phyloP scores from a whole-genome alignment of 2,888 invertebrate genomes.

The Geotrupes spiniger region DNA sequence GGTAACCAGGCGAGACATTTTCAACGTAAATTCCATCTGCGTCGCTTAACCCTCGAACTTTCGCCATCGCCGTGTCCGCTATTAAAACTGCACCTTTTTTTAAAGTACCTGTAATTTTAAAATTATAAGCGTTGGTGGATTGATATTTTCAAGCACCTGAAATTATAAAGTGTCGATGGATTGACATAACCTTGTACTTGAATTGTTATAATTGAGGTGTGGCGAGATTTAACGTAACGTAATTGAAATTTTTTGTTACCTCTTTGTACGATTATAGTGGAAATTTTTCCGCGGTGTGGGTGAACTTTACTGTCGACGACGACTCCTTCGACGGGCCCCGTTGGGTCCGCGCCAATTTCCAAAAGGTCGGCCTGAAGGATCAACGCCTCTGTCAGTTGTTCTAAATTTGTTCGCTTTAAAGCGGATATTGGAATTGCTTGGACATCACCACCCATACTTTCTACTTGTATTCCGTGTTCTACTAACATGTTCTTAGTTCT shows the following conservation, averaged over 20 bases:
- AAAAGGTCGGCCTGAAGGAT: slow-evolving; percentile 81
- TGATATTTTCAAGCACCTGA: not conserved
- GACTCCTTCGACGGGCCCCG: slow-evolving; percentile 83
- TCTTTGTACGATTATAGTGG: slow-evolving; percentile 79
- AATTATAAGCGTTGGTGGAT: no score
- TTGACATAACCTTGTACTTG: not conserved
- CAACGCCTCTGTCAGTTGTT: slow-evolving; percentile 78
- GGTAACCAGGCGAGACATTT: slow-evolving; percentile 73
- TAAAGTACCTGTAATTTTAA: slow-evolving; percentile 66
- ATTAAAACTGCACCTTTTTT: slow-evolving; percentile 75
- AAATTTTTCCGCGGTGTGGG: slow-evolving; percentile 70
- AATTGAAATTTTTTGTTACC: slow-evolving; percentile 31
- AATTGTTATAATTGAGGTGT: not conserved
- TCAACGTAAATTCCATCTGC: slow-evolving; percentile 67
- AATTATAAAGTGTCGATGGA: not conserved
- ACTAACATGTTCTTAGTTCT: slow-evolving; percentile 72
- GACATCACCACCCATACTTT: slow-evolving; percentile 87
- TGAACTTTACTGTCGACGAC: slow-evolving; percentile 83
- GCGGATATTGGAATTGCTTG: slow-evolving; percentile 93
- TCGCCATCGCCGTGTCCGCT: slow-evolving; percentile 81
- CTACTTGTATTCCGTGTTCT: slow-evolving; percentile 76
- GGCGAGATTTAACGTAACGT: not conserved
- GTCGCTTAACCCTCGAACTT: slow-evolving; percentile 76
- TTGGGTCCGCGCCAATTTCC: slow-evolving; percentile 80
- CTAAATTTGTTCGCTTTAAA: slow-evolving; percentile 74